Percentiles rank a stretch among this genome's conserved stretches.
Evolutionary conservation across 2,888 invertebrate genomes (phyloP).

Genomic region (Leptopterna dolabrata): DNA sequence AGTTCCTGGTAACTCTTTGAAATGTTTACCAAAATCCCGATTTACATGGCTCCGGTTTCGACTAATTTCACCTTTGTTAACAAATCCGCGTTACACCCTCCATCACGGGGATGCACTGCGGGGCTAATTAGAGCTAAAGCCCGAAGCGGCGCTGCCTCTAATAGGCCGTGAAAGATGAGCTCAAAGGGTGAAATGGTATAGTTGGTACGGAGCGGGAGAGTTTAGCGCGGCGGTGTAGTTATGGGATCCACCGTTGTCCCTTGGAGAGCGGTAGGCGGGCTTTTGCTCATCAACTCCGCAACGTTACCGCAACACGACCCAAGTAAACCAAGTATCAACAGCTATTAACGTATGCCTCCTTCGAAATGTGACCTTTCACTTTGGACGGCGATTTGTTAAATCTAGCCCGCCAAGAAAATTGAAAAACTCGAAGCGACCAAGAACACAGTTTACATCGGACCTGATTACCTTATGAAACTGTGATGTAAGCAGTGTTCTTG

Average conservation of each 20-base stretch:
- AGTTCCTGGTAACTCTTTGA: no score
- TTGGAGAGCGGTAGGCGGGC: neutral
- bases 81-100: neutral
- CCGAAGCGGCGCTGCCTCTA: neutral
- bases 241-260: neutral
- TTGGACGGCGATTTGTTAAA: no score
- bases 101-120: neutral
- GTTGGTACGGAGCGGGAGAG: neutral
- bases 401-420: no score
- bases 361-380: no score
- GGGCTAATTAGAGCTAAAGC: constrained; percentile 12
- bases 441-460: no score
- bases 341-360: no score
- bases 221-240: neutral
- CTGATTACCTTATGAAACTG: no score
- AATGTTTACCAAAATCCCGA: no score
- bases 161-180: constrained; percentile 39
- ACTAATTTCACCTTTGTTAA: neutral
- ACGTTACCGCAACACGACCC: neutral
- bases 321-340: neutral
- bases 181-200: neutral
- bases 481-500: no score
- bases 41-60: neutral
- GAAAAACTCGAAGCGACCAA: no score
- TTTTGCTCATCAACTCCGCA: neutral